Evolutionary conservation across 1,140 invertebrate species (phyloP).

Genomic region (Nylanderia fulva): DNA sequence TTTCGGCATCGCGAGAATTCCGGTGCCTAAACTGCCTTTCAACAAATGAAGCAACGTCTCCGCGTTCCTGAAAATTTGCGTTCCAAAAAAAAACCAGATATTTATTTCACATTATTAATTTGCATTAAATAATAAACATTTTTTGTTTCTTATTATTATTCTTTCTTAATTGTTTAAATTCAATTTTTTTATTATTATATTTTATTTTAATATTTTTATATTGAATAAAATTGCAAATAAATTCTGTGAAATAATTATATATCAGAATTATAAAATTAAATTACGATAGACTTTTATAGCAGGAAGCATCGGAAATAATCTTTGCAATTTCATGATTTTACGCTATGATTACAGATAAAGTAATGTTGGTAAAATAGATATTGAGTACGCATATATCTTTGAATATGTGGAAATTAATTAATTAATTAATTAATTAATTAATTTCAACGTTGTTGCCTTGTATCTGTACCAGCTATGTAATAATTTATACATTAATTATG

Average conservation of each 20-base stretch:
- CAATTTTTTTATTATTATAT: no score
- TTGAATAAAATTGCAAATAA: no score
- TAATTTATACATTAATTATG: not conserved
- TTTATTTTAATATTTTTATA: no score
- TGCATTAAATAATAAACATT: no score
- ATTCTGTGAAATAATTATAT: no score
- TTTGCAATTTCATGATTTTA: not conserved
- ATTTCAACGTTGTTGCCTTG: not conserved
- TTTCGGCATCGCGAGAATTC: conserved; percentile 95
- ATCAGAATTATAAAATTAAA: not conserved
- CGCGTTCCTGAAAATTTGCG: conserved; percentile 85
- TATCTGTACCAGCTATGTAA: not conserved
- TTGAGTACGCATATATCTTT: not conserved
- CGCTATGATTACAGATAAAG: not conserved
- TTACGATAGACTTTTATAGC: not conserved
- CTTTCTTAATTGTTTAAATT: no score
- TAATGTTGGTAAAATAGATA: not conserved
- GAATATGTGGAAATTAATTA: not conserved
- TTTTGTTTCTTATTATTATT: no score
- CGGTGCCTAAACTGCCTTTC: conserved; percentile 95
- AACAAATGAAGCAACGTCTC: conserved; percentile 93
- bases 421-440: not conserved
- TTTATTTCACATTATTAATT: not conserved
- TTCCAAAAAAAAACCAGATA: not conserved
- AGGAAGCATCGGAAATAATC: not conserved